Evolutionary conservation across 1,140 invertebrate genomes (phyloP).

Genomic region (Stegodyphus dumicola): DNA sequence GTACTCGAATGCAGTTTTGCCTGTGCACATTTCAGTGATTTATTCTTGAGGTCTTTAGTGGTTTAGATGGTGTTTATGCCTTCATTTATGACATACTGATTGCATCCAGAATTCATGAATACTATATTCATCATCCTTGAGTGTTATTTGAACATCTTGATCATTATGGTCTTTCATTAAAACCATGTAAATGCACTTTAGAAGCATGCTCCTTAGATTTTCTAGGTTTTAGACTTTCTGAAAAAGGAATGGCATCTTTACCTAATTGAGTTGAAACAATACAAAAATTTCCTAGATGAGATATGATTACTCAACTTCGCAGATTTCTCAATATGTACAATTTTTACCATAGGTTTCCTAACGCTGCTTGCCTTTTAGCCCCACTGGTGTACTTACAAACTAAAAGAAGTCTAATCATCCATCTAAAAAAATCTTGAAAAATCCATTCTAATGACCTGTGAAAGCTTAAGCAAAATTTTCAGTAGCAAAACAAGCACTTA

Average conservation of each 20-base stretch:
- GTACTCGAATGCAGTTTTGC: constrained; percentile 56
- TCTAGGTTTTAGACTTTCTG: constrained; percentile 62
- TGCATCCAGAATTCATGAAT: constrained; percentile 64
- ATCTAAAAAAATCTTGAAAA: background rate
- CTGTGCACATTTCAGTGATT: constrained; percentile 54
- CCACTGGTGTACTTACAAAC: background rate
- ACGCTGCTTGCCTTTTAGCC: background rate
- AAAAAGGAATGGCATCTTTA: constrained; percentile 66
- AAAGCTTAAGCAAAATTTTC: background rate
- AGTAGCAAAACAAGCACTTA: background rate
- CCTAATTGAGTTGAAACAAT: constrained; percentile 67
- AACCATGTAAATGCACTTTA: background rate
- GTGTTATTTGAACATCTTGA: constrained; percentile 66
- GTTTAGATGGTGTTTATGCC: constrained; percentile 16
- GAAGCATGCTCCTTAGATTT: background rate
- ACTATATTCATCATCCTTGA: constrained; percentile 67
- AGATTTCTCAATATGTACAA: constrained; percentile 52
- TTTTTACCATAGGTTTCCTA: background rate
- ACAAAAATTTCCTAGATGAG: constrained; percentile 63
- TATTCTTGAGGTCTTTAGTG: constrained; percentile 33
- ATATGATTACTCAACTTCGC: constrained; percentile 66
- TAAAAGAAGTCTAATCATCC: background rate
- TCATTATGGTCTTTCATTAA: constrained; percentile 62
- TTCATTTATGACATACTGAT: constrained; percentile 66
- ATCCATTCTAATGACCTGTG: background rate